Conservation (phyloP, 2,113 vertebrate genomes). For the Cisticola juncidis region DNA sequence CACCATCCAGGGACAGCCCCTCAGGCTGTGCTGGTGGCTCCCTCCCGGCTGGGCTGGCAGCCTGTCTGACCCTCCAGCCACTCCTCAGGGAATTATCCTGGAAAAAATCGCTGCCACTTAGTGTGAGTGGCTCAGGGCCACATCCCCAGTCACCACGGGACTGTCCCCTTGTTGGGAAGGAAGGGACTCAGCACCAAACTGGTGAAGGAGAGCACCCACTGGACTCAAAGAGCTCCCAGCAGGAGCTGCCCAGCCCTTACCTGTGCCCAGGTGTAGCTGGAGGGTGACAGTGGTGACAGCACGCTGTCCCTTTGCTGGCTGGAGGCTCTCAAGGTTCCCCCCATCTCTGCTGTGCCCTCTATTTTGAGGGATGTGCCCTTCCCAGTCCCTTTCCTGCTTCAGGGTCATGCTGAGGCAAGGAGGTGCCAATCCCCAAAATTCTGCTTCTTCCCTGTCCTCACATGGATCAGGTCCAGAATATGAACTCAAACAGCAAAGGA, state of each 20-base stretch:
- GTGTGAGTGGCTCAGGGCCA: neutral
- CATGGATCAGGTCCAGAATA: rapidly evolving
- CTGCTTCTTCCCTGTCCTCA: neutral
- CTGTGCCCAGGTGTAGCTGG: neutral
- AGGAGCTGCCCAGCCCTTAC: neutral
- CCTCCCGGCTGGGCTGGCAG: neutral
- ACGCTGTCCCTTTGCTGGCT: neutral
- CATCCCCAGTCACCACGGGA: rapidly evolving
- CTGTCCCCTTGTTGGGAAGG: neutral
- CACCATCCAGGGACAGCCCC: neutral
- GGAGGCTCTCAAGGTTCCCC: neutral
- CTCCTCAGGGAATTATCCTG: neutral
- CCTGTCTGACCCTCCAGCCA: rapidly evolving
- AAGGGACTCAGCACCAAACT: neutral
- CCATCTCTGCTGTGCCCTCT: neutral
- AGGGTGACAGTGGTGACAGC: neutral
- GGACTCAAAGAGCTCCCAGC: neutral
- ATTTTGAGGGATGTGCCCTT: neutral
- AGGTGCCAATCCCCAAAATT: neutral
- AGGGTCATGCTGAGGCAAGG: rapidly evolving
- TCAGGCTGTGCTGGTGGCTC: neutral
- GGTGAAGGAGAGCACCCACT: neutral
- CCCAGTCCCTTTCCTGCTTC: neutral
- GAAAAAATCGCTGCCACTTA: neutral
- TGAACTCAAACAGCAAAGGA: neutral